phyloP scores from a whole-genome alignment of 1,140 invertebrate genomes.

The Laodelphax striatellus region DNA sequence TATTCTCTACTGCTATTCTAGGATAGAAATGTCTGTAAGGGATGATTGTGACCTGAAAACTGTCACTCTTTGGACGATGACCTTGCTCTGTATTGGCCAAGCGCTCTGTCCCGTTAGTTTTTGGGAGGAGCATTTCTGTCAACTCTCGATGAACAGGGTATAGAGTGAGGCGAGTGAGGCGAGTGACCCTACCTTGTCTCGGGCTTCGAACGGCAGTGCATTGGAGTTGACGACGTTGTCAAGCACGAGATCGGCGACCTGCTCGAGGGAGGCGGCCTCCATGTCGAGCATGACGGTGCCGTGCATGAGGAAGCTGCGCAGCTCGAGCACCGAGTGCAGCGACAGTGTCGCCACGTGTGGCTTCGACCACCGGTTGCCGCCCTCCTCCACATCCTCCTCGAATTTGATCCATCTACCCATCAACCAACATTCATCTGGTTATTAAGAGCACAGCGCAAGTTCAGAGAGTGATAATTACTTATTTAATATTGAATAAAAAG shows the following conservation, averaged over 20 bases:
- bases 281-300: conserved; percentile 86
- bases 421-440: background rate
- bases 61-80: no score
- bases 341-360: conserved; percentile 88
- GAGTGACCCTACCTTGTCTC: conserved; percentile 51
- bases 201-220: conserved; percentile 56
- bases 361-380: conserved; percentile 89
- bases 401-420: conserved; percentile 79
- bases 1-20: no score
- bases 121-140: no score
- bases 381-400: conserved; percentile 90
- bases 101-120: no score
- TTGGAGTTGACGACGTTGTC: conserved; percentile 83
- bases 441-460: no score
- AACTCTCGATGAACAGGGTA: no score
- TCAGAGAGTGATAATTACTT: no score
- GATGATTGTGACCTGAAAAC: no score
- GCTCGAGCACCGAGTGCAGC: conserved; percentile 80
- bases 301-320: conserved; percentile 75
- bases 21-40: no score
- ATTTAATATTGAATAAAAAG: no score
- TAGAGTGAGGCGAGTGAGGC: no score
- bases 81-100: no score
- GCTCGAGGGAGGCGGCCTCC: conserved; percentile 71
- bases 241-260: conserved; percentile 80